Conservation (phyloP, 1,140 invertebrate genomes). For the Linepithema humile region DNA sequence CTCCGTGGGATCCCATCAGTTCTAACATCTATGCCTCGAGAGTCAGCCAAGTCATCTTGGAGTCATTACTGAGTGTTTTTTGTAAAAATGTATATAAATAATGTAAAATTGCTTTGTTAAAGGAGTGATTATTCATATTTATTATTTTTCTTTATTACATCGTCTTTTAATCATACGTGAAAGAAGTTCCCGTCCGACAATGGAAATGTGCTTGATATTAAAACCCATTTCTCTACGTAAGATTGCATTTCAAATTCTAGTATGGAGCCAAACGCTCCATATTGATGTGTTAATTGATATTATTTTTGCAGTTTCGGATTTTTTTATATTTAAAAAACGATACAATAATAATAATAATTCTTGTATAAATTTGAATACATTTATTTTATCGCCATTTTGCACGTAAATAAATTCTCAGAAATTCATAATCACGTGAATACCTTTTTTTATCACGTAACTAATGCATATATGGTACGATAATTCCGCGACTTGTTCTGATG, state of each 20-base stretch:
- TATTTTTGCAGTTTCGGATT: too few species aligned
- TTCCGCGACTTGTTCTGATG: background rate
- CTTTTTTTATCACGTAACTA: background rate
- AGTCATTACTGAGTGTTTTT: background rate
- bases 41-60: background rate
- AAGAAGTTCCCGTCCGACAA: too few species aligned
- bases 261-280: too few species aligned
- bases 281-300: too few species aligned
- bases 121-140: too few species aligned
- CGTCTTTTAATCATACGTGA: too few species aligned
- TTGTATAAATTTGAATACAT: background rate
- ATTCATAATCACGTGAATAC: background rate
- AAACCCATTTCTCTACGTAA: too few species aligned
- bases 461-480: background rate
- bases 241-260: too few species aligned
- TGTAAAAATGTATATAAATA: too few species aligned
- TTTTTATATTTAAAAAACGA: background rate
- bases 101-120: background rate
- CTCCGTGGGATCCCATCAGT: too few species aligned
- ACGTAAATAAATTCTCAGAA: background rate
- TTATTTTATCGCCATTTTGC: background rate
- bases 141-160: too few species aligned
- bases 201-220: too few species aligned
- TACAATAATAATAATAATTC: background rate
- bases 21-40: background rate